phyloP scores from a whole-genome alignment of 2,113 vertebrate species.

The Cavia aperea region DNA sequence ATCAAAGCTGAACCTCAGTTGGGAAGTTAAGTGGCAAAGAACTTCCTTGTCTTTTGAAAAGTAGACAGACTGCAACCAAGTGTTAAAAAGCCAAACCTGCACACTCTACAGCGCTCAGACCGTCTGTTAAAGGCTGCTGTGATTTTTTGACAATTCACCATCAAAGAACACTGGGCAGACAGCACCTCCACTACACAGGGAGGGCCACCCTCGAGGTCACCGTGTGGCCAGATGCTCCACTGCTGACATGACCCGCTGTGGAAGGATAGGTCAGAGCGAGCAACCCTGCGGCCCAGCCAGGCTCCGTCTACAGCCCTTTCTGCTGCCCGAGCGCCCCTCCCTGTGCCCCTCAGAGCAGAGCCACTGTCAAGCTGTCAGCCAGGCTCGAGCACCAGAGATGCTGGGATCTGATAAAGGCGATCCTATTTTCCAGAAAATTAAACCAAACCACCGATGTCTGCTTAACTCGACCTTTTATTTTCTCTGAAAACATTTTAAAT shows the following conservation, averaged over 20 bases:
- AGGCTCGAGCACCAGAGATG: slow-evolving; percentile 56
- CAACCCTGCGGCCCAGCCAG: slow-evolving; percentile 43
- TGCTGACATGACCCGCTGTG: slow-evolving; percentile 50
- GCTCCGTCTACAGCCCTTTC: slow-evolving; percentile 61
- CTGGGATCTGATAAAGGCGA: slow-evolving; percentile 69
- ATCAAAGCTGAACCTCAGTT: slow-evolving; percentile 18
- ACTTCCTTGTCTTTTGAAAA: neutral
- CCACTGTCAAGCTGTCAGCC: slow-evolving; percentile 66
- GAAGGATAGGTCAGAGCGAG: slow-evolving; percentile 66
- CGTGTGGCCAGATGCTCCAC: slow-evolving; percentile 39
- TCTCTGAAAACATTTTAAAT: slow-evolving; percentile 70
- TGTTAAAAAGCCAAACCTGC: neutral
- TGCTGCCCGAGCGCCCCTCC: slow-evolving; percentile 69
- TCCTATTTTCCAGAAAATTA: slow-evolving; percentile 73
- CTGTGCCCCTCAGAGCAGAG: slow-evolving; percentile 55
- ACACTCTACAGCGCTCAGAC: neutral
- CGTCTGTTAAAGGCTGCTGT: neutral
- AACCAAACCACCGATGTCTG: slow-evolving; percentile 65
- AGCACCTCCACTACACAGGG: neutral
- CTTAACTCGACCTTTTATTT: slow-evolving; percentile 61
- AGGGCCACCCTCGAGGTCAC: slow-evolving; percentile 57
- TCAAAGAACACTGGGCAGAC: neutral
- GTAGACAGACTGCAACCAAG: neutral
- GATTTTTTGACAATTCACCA: neutral
- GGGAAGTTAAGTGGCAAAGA: neutral